Evolutionary conservation across 2,888 invertebrate genomes (phyloP).

Genomic region (Ectobius pallidus): DNA sequence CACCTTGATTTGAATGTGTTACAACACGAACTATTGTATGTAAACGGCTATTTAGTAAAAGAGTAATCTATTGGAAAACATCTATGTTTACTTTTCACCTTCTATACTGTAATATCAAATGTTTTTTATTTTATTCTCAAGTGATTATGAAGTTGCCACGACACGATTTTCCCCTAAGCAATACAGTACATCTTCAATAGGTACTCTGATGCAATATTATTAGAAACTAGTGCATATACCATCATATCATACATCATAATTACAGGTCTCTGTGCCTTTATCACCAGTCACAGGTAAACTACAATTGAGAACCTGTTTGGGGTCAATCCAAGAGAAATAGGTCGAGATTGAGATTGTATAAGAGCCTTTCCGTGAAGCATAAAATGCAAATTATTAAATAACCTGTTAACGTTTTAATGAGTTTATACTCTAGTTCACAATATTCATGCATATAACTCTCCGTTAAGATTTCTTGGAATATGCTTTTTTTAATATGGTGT

Average conservation of each 20-base stretch:
- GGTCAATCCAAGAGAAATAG: not conserved
- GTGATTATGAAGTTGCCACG: not conserved
- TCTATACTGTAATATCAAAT: not conserved
- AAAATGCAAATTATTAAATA: too few relatives aligned
- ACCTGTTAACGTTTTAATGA: too few relatives aligned
- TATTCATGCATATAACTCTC: too few relatives aligned
- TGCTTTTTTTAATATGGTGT: too few relatives aligned
- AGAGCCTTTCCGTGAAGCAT: too few relatives aligned
- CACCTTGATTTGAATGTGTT: too few relatives aligned
- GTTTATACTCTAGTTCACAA: too few relatives aligned
- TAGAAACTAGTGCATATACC: not conserved
- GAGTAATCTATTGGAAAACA: not conserved
- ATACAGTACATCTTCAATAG: not conserved
- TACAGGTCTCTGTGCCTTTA: not conserved
- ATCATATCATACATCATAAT: not conserved
- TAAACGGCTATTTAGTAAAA: not conserved
- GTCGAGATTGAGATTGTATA: too few relatives aligned
- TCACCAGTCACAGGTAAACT: not conserved
- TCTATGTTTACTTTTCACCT: not conserved
- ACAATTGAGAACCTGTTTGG: not conserved
- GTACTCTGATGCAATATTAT: not conserved
- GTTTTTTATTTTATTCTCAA: too few relatives aligned
- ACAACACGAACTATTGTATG: not conserved
- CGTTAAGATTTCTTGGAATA: too few relatives aligned
- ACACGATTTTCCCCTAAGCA: not conserved